Base-by-base conservation (phyloP, 2,797 vertebrate species). In the Remorina albescens region DNA sequence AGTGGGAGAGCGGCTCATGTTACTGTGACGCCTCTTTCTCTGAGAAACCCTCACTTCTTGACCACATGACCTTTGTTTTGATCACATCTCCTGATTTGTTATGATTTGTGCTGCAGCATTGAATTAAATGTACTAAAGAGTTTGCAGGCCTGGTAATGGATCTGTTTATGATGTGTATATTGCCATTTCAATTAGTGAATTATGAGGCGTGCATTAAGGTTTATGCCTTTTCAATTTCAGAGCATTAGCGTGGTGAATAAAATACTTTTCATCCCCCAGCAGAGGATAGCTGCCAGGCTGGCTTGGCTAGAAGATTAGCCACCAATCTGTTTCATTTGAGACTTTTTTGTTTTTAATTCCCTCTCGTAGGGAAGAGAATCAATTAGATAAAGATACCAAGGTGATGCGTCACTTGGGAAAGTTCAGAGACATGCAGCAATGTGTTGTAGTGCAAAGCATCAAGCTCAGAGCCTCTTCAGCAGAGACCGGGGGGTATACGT, bases 381-480 rank as follows among this genome's bases (percentile, higher is more conserved):
- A 58, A 62, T 78, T 19, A 36, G 59, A 49, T 54, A 28, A 50
- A 80, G 71, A 76, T 41, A 34, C 21, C 42, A 11, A 19, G 37
- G 26, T 70, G 59, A 44, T 50, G 67, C 15, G 32, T 76, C 42
- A 18, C 16, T 21, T 26, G 2, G 60, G 15, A 49, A 39, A 25
- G 68, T 28, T 56, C 30, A 77, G 21, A 72, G 62, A n/a, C 78
- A 76, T 30, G 26, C 16, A 13, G 12, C 19, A 28, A 58, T 23
- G 65, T 53, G 44, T 37, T 21, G 62, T 10, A 53, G 36, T 41
- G 71, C 39, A 44, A 42, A 65, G 63, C 61, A 59, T 60, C 21
- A 0, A 61, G 55, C 67, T 68, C 41, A 2, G 26, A 36, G 49
- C 71, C 59, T 71, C 64, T 87, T 82, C 73, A 75, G 86, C 78